Base-by-base conservation (phyloP, 2,888 invertebrate genomes). In the Apodemia duryi region DNA sequence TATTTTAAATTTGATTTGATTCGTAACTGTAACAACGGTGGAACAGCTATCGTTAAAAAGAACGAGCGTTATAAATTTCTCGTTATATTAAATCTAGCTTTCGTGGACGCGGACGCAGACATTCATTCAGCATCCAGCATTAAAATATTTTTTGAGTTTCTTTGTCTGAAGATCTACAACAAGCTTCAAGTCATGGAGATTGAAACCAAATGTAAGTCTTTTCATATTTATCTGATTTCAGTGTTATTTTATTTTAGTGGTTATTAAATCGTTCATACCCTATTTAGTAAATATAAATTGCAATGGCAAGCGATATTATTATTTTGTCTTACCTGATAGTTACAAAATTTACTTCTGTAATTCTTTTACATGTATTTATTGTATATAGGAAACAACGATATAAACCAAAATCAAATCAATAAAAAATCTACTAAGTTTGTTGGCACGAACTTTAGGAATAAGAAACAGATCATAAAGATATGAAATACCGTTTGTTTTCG, bases 151-250 rank as follows among this genome's bases (percentile, higher is more conserved):
- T 49, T 49, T 49, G 6, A 49, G 49, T 68, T 63, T 70, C 74
- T 73, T 72, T 74, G 73, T 72, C 71, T 66, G 67, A 62, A 72
- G 65, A n/a, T 52, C 29, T 28, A 38, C 66, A 67, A 9, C 69
- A 71, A 73, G 61, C 43, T 52, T 64, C 74, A 72, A 81, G 74
- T 76, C 67, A 90, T 90, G 90, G 90, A 90, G 82, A 80, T 90
- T 72, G 85, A 83, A 79, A 85, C 77, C 52, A 87, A 87, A 85
- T 80, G 90, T 90, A 75, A 88, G 90, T 86, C 10, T 62, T 28
- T 29, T 60, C 57, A 28, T 49, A 32, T 63, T 46, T 52, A 28
- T 21, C 57, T 32, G 32, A 43, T 52, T 21, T 51, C 6, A 3
- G 28, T 29, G 28, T 6, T 10, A 35, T 57, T 41, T 49, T 61